Evolutionary conservation across 2,888 invertebrate species (phyloP).

Genomic region (Himalopsyche tibetana): DNA sequence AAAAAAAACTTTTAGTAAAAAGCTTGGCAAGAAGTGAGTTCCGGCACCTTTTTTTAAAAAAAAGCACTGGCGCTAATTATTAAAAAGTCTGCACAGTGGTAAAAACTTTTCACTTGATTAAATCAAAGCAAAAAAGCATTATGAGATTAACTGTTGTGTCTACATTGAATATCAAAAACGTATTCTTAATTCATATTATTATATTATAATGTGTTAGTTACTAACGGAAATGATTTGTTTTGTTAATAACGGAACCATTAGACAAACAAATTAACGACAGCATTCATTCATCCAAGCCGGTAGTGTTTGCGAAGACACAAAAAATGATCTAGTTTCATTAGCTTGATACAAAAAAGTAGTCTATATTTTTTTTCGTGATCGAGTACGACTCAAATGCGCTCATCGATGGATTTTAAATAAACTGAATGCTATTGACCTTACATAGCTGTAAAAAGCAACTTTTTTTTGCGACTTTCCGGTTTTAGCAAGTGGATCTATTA

Average conservation of each 20-base stretch:
- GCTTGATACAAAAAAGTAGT: slow-evolving; percentile 11
- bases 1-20: no score
- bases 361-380: not conserved
- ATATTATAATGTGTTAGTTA: no score
- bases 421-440: slow-evolving; percentile 8
- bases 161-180: no score
- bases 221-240: not conserved
- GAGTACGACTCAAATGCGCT: not conserved
- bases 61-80: no score
- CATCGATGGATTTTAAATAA: slow-evolving; percentile 19
- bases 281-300: not conserved
- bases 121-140: no score
- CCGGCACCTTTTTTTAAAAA: no score
- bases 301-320: not conserved
- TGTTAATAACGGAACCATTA: not conserved
- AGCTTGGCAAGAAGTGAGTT: no score
- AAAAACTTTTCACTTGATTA: no score
- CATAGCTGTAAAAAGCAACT: slow-evolving; percentile 4
- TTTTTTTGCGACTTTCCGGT: slow-evolving; percentile 31
- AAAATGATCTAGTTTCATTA: slow-evolving; percentile 27
- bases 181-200: no score
- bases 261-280: slow-evolving; percentile 15
- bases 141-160: no score
- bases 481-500: slow-evolving; percentile 13
- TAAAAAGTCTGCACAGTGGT: no score